Conservation (phyloP, 2,113 vertebrate species). For the Drymodes brunneopygia region DNA sequence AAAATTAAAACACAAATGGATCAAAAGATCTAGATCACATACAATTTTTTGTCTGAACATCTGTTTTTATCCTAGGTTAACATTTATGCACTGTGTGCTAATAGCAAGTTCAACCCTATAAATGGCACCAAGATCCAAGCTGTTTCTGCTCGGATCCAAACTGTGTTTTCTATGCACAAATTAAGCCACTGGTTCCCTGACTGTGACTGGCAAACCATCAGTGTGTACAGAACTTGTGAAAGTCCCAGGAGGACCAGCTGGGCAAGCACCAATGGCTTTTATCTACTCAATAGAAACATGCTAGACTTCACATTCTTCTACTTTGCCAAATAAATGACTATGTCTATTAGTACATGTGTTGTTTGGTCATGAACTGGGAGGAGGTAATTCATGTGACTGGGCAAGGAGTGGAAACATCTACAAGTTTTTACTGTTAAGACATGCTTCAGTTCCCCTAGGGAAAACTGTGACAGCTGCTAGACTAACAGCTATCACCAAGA, state of each 20-base stretch:
- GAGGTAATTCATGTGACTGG: neutral
- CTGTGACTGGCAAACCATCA: neutral
- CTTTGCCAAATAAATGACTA: neutral
- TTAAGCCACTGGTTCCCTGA: neutral
- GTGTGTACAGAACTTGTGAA: neutral
- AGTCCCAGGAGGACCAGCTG: neutral
- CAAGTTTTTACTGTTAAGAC: neutral
- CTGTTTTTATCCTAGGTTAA: slow-evolving; percentile 16
- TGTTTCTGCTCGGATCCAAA: neutral
- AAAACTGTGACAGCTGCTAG: neutral
- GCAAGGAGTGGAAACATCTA: neutral
- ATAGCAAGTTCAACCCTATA: neutral
- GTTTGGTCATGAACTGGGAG: neutral
- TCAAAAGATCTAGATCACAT: neutral
- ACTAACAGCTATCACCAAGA: neutral
- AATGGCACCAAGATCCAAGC: neutral
- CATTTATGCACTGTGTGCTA: neutral
- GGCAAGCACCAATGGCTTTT: neutral
- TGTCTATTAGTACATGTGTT: neutral
- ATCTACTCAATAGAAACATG: neutral
- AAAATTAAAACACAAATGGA: neutral
- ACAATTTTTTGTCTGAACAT: neutral
- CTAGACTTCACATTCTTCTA: neutral
- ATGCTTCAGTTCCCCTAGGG: neutral
- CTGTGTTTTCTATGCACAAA: neutral